Evolutionary conservation across 2,888 invertebrate species (phyloP).

Genomic region (Troides oblongomaculatus): DNA sequence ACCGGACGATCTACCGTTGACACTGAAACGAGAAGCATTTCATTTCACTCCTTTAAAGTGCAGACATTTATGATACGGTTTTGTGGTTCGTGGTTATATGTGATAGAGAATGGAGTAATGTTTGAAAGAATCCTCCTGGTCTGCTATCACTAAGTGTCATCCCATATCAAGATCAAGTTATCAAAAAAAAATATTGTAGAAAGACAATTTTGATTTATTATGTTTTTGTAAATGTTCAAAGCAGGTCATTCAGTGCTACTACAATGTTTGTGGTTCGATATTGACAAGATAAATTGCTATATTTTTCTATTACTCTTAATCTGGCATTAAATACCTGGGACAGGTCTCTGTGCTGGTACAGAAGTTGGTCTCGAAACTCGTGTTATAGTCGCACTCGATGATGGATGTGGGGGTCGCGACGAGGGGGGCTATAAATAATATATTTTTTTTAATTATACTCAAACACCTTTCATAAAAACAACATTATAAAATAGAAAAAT

Average conservation of each 20-base stretch:
- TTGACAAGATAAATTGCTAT: no score
- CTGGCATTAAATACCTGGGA: conserved; percentile 42
- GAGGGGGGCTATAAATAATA: conserved; percentile 52
- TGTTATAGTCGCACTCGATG: conserved; percentile 56
- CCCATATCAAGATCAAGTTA: no score
- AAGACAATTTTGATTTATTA: no score
- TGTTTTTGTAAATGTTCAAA: no score
- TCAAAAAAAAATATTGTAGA: no score
- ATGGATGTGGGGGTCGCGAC: conserved; percentile 55
- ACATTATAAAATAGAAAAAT: background rate
- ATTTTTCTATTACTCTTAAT: no score
- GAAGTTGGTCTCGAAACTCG: conserved; percentile 56
- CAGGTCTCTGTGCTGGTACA: conserved; percentile 48
- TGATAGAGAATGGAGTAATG: no score
- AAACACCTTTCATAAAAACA: background rate
- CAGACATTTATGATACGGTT: background rate
- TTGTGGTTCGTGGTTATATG: no score
- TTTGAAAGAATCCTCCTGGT: no score
- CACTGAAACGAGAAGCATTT: background rate
- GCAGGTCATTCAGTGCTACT: no score
- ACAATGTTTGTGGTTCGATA: no score
- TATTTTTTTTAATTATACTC: background rate
- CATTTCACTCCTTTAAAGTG: background rate
- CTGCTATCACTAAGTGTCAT: no score
- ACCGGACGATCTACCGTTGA: conserved; percentile 50